phyloP scores from a whole-genome alignment of 64 coral and sea anemone species.

The Stylophora pistillata region DNA sequence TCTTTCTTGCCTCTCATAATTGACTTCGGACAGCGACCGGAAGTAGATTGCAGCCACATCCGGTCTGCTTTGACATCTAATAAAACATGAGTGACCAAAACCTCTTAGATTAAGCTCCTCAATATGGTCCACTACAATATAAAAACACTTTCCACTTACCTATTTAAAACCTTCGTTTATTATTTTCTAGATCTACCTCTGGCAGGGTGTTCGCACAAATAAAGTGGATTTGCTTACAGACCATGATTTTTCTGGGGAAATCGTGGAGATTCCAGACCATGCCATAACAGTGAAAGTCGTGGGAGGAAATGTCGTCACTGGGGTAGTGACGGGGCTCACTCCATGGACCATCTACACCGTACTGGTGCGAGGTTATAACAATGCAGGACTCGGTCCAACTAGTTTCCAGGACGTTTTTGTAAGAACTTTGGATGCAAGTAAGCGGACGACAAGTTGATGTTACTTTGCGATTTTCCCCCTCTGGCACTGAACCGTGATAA shows the following conservation, averaged over 20 bases:
- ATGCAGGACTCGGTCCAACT: background rate
- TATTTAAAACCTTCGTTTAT: background rate
- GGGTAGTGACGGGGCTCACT: background rate
- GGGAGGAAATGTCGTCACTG: background rate
- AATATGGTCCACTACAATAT: too few relatives aligned
- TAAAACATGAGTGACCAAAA: too few relatives aligned
- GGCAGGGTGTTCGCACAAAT: background rate
- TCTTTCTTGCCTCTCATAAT: too few relatives aligned
- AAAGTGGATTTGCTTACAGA: background rate
- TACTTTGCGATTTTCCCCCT: background rate
- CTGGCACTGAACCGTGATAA: background rate
- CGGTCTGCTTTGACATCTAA: too few relatives aligned
- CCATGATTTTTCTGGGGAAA: background rate
- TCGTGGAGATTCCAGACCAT: background rate
- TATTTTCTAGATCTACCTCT: background rate
- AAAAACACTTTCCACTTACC: too few relatives aligned
- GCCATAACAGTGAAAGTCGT: background rate
- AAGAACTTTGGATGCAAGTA: constrained; percentile 23
- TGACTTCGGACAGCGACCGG: too few relatives aligned
- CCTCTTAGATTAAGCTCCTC: too few relatives aligned
- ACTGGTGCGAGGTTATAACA: constrained; percentile 5
- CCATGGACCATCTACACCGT: constrained; percentile 16
- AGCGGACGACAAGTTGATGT: background rate
- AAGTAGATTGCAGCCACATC: too few relatives aligned
- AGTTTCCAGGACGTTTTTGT: background rate